Evolutionary conservation across 2,888 invertebrate genomes (phyloP).

Genomic region (Plusia festucae): DNA sequence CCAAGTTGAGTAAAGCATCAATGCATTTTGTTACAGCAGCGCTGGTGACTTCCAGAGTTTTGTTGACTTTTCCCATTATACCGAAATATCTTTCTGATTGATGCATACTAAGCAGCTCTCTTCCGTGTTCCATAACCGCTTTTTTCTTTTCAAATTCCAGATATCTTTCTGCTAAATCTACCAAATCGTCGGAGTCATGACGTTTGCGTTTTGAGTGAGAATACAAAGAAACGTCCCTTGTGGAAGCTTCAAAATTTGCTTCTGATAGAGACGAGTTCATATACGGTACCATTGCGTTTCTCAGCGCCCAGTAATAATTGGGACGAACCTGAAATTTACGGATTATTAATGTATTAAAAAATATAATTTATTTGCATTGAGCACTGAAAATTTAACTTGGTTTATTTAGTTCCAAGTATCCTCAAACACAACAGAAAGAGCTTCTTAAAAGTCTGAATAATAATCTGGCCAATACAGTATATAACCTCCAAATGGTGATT

Average conservation of each 20-base stretch:
- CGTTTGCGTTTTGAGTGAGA: slow-evolving; percentile 28
- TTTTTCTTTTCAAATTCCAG: slow-evolving; percentile 53
- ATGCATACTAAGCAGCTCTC: slow-evolving; percentile 59
- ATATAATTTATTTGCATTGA: too few relatives aligned
- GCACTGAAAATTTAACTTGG: too few relatives aligned
- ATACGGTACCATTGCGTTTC: not conserved
- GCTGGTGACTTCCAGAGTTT: slow-evolving; percentile 45
- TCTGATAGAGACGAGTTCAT: not conserved
- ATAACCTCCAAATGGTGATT: too few relatives aligned
- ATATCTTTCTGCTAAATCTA: slow-evolving; percentile 48
- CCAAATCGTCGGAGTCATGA: slow-evolving; percentile 21
- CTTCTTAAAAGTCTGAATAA: too few relatives aligned
- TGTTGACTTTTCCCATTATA: slow-evolving; percentile 50
- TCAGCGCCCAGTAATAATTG: not conserved
- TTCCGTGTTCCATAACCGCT: slow-evolving; percentile 51
- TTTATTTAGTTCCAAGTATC: too few relatives aligned
- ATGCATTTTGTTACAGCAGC: not conserved
- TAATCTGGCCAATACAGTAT: too few relatives aligned
- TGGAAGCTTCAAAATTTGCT: not conserved
- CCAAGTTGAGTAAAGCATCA: not conserved
- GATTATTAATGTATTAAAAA: not conserved
- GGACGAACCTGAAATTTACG: not conserved
- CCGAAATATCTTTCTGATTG: slow-evolving; percentile 44
- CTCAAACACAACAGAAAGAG: too few relatives aligned
- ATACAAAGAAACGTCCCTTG: not conserved